Evolutionary conservation across 2,797 vertebrate species (phyloP).

Genomic region (Xenops minutus): DNA sequence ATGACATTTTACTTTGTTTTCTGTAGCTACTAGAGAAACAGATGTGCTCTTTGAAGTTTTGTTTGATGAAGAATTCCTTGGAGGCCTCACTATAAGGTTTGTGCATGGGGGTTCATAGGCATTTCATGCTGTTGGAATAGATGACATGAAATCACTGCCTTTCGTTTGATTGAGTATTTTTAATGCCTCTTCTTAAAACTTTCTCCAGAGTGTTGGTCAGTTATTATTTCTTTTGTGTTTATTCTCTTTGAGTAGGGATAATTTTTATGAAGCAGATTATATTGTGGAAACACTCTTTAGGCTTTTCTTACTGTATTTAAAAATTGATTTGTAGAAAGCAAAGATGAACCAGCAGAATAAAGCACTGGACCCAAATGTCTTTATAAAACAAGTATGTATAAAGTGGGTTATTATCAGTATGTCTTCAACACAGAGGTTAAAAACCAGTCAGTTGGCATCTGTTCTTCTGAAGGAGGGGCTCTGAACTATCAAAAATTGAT

Average conservation of each 20-base stretch:
- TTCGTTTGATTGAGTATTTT: neutral
- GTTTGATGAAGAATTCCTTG: conserved; percentile 96
- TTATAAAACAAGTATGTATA: neutral
- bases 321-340: neutral
- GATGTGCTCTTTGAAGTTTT: conserved; percentile 95
- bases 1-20: conserved; percentile 11
- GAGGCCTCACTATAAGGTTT: conserved; percentile 94
- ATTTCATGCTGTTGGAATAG: neutral
- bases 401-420: neutral
- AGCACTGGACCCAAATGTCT: neutral
- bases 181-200: neutral
- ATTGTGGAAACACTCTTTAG: neutral
- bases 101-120: neutral
- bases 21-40: conserved; percentile 88
- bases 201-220: neutral
- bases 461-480: neutral
- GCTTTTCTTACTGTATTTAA: neutral
- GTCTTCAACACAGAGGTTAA: neutral
- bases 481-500: neutral
- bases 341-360: neutral
- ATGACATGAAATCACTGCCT: neutral
- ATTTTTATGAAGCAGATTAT: neutral
- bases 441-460: neutral
- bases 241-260: neutral
- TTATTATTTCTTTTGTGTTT: neutral